phyloP scores from a whole-genome alignment of 2,888 invertebrate species.

The Dendrolimus pini region DNA sequence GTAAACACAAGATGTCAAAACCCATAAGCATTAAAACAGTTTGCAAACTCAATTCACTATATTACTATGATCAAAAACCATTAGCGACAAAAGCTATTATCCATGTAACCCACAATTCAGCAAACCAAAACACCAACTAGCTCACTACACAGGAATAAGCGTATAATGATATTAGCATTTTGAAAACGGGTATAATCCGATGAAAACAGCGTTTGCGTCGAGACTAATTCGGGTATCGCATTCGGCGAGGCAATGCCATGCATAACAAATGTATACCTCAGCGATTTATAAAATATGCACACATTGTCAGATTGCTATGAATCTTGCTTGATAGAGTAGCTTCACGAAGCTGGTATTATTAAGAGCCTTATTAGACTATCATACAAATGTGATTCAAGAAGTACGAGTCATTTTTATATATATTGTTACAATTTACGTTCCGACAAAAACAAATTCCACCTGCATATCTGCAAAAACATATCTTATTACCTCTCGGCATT shows the following conservation, averaged over 20 bases:
- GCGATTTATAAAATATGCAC: conserved; percentile 63
- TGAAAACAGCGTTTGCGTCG: conserved; percentile 26
- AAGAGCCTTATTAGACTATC: too few relatives aligned
- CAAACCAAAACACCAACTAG: neutral
- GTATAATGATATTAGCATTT: conserved; percentile 17
- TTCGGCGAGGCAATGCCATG: conserved; percentile 34
- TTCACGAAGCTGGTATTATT: conserved; percentile 2
- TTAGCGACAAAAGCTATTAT: neutral
- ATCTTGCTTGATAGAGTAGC: conserved; percentile 25
- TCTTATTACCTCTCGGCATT: too few relatives aligned
- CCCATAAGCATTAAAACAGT: too few relatives aligned
- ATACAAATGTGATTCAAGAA: too few relatives aligned
- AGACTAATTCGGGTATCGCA: conserved; percentile 46
- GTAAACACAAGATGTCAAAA: too few relatives aligned
- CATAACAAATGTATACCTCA: conserved; percentile 53
- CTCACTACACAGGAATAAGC: neutral
- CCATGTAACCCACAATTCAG: neutral
- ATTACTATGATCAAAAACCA: neutral
- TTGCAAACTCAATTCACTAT: too few relatives aligned
- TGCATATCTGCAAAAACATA: too few relatives aligned
- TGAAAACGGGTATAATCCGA: conserved; percentile 28
- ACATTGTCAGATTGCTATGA: conserved; percentile 43
- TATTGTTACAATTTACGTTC: too few relatives aligned
- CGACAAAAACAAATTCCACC: too few relatives aligned
- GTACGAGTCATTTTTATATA: too few relatives aligned